phyloP scores from a whole-genome alignment of 2,113 vertebrate species.

The Mesocricetus auratus region DNA sequence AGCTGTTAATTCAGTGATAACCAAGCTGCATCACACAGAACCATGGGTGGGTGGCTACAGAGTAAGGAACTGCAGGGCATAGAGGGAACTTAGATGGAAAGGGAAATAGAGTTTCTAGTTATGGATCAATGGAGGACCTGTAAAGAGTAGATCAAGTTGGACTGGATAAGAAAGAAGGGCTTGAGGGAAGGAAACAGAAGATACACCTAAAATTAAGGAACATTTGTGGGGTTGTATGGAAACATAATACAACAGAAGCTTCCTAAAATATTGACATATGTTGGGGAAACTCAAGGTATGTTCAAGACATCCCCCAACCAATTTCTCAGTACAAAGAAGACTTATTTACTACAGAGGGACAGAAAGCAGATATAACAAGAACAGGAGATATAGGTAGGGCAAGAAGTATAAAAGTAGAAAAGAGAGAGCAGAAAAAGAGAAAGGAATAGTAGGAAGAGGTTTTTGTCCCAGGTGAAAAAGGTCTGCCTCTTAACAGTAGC shows the following conservation, averaged over 20 bases:
- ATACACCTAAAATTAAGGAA: neutral
- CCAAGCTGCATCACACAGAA: neutral
- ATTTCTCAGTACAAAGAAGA: neutral
- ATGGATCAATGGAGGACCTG: neutral
- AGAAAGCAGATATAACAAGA: neutral
- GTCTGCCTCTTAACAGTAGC: neutral
- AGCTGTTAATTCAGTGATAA: neutral
- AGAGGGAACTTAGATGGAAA: neutral
- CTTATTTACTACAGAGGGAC: neutral
- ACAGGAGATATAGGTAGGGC: neutral
- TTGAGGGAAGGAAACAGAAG: neutral
- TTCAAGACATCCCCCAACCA: neutral
- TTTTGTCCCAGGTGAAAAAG: neutral
- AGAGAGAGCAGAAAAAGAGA: neutral
- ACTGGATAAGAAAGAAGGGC: neutral
- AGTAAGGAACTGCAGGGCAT: neutral
- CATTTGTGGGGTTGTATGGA: neutral
- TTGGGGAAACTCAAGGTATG: accelerated
- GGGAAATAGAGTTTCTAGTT: neutral
- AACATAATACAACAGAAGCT: neutral
- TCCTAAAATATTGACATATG: neutral
- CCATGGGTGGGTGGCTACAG: neutral
- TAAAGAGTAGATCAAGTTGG: neutral
- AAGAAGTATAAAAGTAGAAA: neutral
- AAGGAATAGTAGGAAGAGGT: too few relatives aligned